Conservation (phyloP, 2,888 invertebrate species). For the Calameuta idolon region DNA sequence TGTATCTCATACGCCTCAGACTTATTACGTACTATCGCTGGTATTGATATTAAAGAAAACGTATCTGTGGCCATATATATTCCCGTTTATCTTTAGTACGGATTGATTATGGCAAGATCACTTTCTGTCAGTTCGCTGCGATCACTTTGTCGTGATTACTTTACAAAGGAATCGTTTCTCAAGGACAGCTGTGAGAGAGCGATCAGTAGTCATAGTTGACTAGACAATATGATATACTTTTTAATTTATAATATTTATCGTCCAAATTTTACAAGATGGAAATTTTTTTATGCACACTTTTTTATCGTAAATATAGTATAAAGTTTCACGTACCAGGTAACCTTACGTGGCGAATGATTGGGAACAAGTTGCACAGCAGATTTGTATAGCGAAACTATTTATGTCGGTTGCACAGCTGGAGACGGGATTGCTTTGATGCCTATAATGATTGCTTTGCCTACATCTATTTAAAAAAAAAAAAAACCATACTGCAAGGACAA, state of each 20-base stretch:
- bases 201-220: neutral
- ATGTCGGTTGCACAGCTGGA: conserved; percentile 1
- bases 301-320: neutral
- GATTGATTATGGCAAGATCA: neutral
- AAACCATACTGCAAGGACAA: neutral
- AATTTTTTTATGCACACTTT: neutral
- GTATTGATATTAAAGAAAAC: neutral
- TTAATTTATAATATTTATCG: neutral
- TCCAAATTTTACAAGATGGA: neutral
- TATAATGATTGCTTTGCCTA: conserved; percentile 1
- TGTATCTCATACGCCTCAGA: neutral
- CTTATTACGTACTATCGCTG: neutral
- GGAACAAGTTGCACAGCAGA: neutral
- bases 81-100: neutral
- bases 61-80: neutral
- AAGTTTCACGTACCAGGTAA: neutral
- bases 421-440: conserved; percentile 6
- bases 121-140: neutral
- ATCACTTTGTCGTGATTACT: conserved; percentile 1
- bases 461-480: neutral
- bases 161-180: neutral
- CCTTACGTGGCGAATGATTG: neutral
- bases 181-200: neutral
- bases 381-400: neutral
- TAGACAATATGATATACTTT: neutral